Conservation (phyloP, 2,113 vertebrate species). For the Lepus americanus region DNA sequence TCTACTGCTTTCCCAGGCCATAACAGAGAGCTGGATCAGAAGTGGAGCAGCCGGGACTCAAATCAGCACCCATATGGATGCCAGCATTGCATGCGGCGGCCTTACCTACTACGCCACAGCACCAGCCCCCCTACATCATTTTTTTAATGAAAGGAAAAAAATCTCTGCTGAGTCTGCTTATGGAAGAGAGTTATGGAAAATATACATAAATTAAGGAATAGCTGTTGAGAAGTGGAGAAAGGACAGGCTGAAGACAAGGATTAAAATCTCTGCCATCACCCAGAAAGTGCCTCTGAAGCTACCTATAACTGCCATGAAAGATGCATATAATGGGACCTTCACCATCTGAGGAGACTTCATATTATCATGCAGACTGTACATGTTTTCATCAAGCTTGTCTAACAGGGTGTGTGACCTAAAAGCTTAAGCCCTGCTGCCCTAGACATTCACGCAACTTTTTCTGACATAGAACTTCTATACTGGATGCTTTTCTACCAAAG, state of each 20-base stretch:
- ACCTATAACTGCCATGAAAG: neutral
- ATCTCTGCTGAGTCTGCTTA: neutral
- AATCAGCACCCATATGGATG: too few species aligned
- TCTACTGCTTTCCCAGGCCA: too few species aligned
- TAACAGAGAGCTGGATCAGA: too few species aligned
- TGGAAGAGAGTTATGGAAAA: constrained; percentile 12
- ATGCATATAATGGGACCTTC: neutral
- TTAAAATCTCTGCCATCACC: neutral
- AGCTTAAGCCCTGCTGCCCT: neutral
- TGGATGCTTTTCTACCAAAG: neutral
- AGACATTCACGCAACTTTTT: constrained; percentile 1
- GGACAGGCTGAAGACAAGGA: neutral
- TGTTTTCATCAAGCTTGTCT: constrained; percentile 42
- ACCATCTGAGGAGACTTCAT: neutral
- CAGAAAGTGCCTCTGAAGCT: neutral
- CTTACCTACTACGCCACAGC: too few species aligned
- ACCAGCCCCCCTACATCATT: neutral
- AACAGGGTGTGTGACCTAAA: neutral
- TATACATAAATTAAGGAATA: neutral
- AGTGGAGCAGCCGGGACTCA: too few species aligned
- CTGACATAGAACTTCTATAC: constrained; percentile 51
- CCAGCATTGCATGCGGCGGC: too few species aligned
- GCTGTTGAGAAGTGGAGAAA: constrained; percentile 12
- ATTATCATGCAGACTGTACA: neutral
- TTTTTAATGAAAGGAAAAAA: neutral